Percentiles rank a stretch among this genome's conserved stretches.
Conservation (phyloP, 2,888 invertebrate species). For the Pristionchus maxplancki region DNA sequence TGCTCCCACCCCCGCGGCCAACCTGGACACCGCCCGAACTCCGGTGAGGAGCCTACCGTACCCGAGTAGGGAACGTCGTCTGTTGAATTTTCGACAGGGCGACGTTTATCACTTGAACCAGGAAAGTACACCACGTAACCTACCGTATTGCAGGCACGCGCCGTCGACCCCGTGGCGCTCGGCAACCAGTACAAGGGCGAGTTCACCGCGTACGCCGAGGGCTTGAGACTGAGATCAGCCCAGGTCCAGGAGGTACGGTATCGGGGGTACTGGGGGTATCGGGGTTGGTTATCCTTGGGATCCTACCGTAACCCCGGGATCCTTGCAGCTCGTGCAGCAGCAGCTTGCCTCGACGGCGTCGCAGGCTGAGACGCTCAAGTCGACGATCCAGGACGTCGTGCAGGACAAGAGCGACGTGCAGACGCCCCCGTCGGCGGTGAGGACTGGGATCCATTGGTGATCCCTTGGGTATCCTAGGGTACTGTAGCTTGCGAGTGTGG, state of each 20-base stretch:
- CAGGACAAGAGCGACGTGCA: conserved; percentile 41
- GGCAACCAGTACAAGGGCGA: conserved; percentile 57
- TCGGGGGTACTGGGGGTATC: neutral
- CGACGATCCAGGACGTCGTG: neutral
- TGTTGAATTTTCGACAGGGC: too few species aligned
- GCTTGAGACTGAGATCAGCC: conserved; percentile 60
- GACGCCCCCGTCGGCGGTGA: conserved; percentile 36
- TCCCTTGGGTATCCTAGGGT: too few species aligned
- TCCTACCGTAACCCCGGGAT: neutral
- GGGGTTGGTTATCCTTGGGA: neutral
- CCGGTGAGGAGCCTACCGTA: neutral
- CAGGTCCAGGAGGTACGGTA: conserved; percentile 55
- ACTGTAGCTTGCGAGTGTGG: too few species aligned
- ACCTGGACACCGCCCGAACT: conserved; percentile 7
- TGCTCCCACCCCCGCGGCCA: conserved; percentile 22
- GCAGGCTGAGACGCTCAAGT: conserved; percentile 30
- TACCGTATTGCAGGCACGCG: neutral
- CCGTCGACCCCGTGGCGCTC: conserved; percentile 1
- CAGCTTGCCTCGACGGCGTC: conserved; percentile 21
- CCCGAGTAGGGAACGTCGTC: too few species aligned
- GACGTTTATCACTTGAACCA: too few species aligned
- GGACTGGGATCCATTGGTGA: too few species aligned
- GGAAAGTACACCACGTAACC: too few species aligned
- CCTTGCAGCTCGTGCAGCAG: conserved; percentile 26
- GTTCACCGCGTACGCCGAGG: conserved; percentile 57